These are phyloP conservation scores for Pediacus dermestoides DNA, from an alignment of 2,888 invertebrate species.

Conservation along the genomic window DNA sequence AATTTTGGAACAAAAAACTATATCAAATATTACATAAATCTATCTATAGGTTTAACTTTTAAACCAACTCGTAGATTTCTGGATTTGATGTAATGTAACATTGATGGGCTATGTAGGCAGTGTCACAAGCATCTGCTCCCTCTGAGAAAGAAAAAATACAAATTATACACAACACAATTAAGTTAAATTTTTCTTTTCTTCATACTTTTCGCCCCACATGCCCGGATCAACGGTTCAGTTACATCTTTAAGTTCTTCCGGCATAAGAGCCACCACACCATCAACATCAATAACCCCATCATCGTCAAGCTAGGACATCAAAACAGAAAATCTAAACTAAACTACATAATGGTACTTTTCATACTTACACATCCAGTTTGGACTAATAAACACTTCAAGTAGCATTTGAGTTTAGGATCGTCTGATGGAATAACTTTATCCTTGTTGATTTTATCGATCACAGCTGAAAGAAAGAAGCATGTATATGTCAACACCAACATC, in stretches of 20 bases:
- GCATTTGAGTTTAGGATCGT: slow-evolving; percentile 36
- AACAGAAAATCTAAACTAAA: too few relatives aligned
- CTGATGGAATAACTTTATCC: slow-evolving; percentile 39
- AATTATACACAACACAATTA: too few relatives aligned
- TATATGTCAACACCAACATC: too few relatives aligned
- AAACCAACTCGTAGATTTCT: too few relatives aligned
- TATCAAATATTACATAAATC: too few relatives aligned
- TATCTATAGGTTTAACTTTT: too few relatives aligned
- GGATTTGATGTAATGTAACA: too few relatives aligned
- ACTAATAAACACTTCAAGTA: slow-evolving; percentile 44
- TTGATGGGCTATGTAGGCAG: slow-evolving; percentile 33
- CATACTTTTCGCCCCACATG: slow-evolving; percentile 38
- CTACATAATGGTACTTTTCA: too few relatives aligned
- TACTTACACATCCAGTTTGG: slow-evolving; percentile 40
- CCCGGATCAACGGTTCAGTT: slow-evolving; percentile 28
- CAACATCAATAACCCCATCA: slow-evolving; percentile 42
- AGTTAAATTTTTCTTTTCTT: too few relatives aligned
- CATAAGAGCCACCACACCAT: slow-evolving; percentile 38
- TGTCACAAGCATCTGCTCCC: slow-evolving; percentile 34
- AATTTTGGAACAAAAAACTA: too few relatives aligned
- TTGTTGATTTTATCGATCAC: slow-evolving; percentile 33
- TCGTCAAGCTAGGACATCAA: slow-evolving; percentile 38
- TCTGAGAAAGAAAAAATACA: slow-evolving; percentile 25
- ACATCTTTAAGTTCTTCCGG: slow-evolving; percentile 36
- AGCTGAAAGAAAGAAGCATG: slow-evolving; percentile 21